Evolutionary conservation across 2,888 invertebrate genomes (phyloP), one percentile per base, ranked within the genome.

Genomic region (Acrobasis suavella): DNA sequence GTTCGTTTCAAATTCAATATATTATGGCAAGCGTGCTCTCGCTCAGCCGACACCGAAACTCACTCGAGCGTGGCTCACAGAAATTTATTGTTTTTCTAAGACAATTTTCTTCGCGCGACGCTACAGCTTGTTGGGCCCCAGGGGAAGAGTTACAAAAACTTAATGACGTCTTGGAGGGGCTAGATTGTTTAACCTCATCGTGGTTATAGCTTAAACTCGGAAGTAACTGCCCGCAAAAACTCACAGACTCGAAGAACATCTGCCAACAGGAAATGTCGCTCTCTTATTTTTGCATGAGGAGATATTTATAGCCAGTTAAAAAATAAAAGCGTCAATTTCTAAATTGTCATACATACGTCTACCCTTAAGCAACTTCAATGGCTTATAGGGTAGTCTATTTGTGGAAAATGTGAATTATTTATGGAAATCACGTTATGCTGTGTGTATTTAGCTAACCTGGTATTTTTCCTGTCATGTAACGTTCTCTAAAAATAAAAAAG

Each of bases 31-130:
- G 91, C 91, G 91, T 89, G 91, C 91, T 87, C 88, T 83, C 87
- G 86, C 85, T 89, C 88, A 88, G 86, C 88, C 91, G 90, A 91
- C 91, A 90, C 87, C 85, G 87, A 90, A 91, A 90, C 90, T 89
- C 91, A 89, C 89, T 91, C 91, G 89, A 90, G 91, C 91, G 90
- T 85, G 81, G 83, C 89, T 86, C 86, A 83, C 86, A 82, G 85
- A 88, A 91, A 91, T 91, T 91, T 92, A 92, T 92, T 92, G 91
- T 91, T 92, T 92, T 91, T 88, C 88, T 91, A 91, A 91, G 91
- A 89, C 91, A 92, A 91, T 91, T 90, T 87, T 81, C 85, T 85
- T 85, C 81, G 80, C 81, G 80, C 83, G 82, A 81, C 76, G 82
- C 80, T 82, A 84, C 81, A 81, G 78, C 80, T 74, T 77, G 81